phyloP scores from a whole-genome alignment of 2,113 vertebrate species.

The Cyprinodon brontotheroides region DNA sequence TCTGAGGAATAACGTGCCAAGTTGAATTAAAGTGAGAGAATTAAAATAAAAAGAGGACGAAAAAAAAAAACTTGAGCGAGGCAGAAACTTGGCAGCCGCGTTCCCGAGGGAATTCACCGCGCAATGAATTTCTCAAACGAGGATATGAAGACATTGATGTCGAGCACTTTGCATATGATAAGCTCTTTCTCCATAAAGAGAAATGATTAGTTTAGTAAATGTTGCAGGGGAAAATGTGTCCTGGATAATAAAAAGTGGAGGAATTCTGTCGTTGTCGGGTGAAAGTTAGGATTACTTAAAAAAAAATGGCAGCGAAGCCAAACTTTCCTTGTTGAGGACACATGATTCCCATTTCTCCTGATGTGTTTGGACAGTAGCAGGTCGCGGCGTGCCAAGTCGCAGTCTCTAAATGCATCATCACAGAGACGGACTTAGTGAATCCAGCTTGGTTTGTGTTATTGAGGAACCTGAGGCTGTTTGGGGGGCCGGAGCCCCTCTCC shows the following conservation, averaged over 20 bases:
- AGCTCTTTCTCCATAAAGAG: conserved; percentile 75
- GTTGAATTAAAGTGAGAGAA: conserved; percentile 79
- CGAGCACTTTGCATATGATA: conserved; percentile 78
- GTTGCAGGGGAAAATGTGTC: conserved; percentile 54
- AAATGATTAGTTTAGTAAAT: conserved; percentile 71
- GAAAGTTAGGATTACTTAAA: conserved; percentile 50
- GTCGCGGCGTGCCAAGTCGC: conserved; percentile 32
- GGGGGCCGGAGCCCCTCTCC: conserved; percentile 46
- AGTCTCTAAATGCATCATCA: conserved; percentile 38
- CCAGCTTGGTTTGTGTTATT: conserved; percentile 61
- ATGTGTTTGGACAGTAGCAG: conserved; percentile 63
- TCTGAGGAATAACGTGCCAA: conserved; percentile 80
- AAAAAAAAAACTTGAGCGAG: conserved; percentile 69
- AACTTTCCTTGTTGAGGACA: conserved; percentile 30
- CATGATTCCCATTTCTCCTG: conserved; percentile 37
- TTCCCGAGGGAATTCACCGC: conserved; percentile 73
- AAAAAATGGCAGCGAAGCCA: conserved; percentile 3
- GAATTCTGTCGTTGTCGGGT: conserved; percentile 46
- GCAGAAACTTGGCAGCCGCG: conserved; percentile 74
- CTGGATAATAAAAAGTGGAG: conserved; percentile 56
- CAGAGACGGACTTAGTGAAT: conserved; percentile 48
- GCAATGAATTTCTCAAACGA: conserved; percentile 77
- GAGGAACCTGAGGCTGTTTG: conserved; percentile 49
- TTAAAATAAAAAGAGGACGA: conserved; percentile 30
- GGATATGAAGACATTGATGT: conserved; percentile 79